phyloP scores from a whole-genome alignment of 2,113 vertebrate genomes.

The Macaca fascicularis region DNA sequence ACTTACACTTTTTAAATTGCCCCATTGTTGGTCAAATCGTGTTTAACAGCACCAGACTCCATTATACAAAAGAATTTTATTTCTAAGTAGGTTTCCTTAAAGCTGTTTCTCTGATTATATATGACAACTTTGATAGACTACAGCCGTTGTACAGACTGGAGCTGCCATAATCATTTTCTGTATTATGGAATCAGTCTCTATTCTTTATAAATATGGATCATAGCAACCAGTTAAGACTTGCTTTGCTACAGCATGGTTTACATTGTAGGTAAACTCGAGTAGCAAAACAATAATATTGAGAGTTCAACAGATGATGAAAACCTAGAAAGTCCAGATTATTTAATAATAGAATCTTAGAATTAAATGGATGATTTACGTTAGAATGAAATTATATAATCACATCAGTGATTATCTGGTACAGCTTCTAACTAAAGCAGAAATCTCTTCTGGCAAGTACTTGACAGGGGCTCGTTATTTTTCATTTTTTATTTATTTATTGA shows the following conservation, averaged over 20 bases:
- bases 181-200: background rate
- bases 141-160: background rate
- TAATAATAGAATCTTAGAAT: conserved; percentile 14
- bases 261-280: background rate
- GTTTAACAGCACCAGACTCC: conserved; percentile 20
- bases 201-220: background rate
- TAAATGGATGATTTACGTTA: background rate
- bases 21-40: conserved; percentile 50
- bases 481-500: too few relatives aligned
- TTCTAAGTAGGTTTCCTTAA: background rate
- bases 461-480: background rate
- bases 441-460: background rate
- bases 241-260: background rate
- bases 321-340: background rate
- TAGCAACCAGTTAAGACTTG: background rate
- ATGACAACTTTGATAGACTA: background rate
- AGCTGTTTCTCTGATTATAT: background rate
- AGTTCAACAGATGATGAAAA: background rate
- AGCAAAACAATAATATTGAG: background rate
- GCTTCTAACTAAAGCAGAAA: background rate
- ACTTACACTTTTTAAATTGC: conserved; percentile 54
- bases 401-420: background rate
- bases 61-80: conserved; percentile 51
- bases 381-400: background rate
- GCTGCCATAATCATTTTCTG: background rate